phyloP scores from a whole-genome alignment of 1,140 invertebrate species.

The Drosophila watanabei region DNA sequence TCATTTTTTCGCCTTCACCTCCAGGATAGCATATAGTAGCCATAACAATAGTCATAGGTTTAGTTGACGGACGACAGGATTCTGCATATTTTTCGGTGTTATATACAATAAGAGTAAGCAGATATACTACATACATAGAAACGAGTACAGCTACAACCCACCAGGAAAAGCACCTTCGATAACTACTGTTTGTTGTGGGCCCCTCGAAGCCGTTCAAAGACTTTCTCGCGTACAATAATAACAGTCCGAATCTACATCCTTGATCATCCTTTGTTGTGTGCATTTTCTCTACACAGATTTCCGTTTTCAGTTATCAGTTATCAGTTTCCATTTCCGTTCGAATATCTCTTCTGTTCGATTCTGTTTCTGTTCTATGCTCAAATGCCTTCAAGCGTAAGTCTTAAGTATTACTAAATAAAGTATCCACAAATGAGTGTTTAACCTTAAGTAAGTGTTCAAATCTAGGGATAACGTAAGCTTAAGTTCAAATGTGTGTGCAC shows the following conservation, averaged over 20 bases:
- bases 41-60: constrained; percentile 54
- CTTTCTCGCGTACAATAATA: constrained; percentile 52
- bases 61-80: constrained; percentile 46
- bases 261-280: constrained; percentile 59
- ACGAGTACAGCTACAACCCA: constrained; percentile 59
- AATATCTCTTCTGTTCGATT: constrained; percentile 11
- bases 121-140: constrained; percentile 34
- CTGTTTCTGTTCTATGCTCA: constrained; percentile 58
- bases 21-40: constrained; percentile 30
- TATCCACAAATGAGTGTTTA: constrained; percentile 67
- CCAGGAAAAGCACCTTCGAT: constrained; percentile 60
- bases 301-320: constrained; percentile 11
- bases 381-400: constrained; percentile 78
- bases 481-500: constrained; percentile 51
- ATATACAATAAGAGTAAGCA: constrained; percentile 55
- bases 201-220: constrained; percentile 55
- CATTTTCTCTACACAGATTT: constrained; percentile 58
- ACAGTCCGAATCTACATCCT: constrained; percentile 17
- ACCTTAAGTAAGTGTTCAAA: constrained; percentile 60
- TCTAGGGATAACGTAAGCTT: constrained; percentile 49
- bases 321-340: constrained; percentile 32
- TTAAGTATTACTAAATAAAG: constrained; percentile 77
- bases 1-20: constrained; percentile 15
- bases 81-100: constrained; percentile 60
- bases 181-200: constrained; percentile 62